These are phyloP conservation scores for Mesoclemmys tuberculata DNA, from an alignment of 2,113 vertebrate species.

Conservation along the genomic window DNA sequence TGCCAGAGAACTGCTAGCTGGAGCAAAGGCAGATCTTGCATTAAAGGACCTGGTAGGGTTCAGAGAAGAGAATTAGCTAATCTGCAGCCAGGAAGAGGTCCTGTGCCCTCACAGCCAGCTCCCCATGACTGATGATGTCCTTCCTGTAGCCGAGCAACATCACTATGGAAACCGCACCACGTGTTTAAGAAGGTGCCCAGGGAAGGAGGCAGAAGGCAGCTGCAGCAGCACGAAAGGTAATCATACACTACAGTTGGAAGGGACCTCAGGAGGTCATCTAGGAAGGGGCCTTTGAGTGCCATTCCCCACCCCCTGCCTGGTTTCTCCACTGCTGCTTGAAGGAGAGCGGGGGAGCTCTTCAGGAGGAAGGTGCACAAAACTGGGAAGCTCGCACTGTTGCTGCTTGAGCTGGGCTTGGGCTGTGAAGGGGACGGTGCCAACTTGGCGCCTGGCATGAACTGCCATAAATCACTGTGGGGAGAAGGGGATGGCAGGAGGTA, in stretches of 20 bases:
- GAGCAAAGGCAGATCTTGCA: background rate
- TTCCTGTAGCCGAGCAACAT: background rate
- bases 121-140: background rate
- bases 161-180: background rate
- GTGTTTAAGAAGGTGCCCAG: background rate
- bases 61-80: background rate
- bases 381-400: background rate
- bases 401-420: background rate
- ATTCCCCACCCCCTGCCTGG: background rate
- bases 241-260: too few species aligned
- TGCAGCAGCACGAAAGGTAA: background rate
- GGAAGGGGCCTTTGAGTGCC: background rate
- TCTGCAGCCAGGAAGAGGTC: background rate
- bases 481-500: background rate
- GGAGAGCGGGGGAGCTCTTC: background rate
- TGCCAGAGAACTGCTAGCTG: background rate
- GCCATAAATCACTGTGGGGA: background rate
- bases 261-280: too few species aligned
- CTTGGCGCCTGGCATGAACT: too few species aligned
- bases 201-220: background rate
- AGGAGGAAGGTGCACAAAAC: background rate
- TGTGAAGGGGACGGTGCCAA: background rate
- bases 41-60: background rate
- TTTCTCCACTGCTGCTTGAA: background rate
- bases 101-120: background rate